A percentile compares a stretch with the other conserved stretches of the same genome.
Evolutionary conservation across 2,113 vertebrate species (phyloP).

Genomic region (Anarrhichthys ocellatus): DNA sequence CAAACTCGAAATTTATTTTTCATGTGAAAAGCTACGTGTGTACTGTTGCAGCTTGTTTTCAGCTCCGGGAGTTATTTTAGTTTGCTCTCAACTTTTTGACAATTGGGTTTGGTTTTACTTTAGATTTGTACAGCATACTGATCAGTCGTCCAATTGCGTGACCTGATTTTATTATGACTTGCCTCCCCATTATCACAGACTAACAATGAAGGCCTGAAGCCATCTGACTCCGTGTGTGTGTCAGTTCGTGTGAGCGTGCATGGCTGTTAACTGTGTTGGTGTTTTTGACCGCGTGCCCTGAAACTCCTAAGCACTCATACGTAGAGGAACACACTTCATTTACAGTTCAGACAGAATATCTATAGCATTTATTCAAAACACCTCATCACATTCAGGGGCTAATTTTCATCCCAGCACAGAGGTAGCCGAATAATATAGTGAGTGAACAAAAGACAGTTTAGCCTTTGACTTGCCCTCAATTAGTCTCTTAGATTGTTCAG

Average conservation of each 20-base stretch:
- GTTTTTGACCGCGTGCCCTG: conserved; percentile 1
- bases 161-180: not conserved
- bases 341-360: conserved; percentile 8
- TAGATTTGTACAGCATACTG: not conserved
- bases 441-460: conserved; percentile 69
- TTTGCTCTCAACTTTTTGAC: not conserved
- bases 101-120: conserved; percentile 7
- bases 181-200: not conserved
- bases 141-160: not conserved
- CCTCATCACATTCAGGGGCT: conserved; percentile 21
- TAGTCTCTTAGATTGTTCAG: conserved; percentile 62
- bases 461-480: conserved; percentile 73
- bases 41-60: conserved; percentile 4
- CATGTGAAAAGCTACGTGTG: not conserved
- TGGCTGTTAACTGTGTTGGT: conserved; percentile 5
- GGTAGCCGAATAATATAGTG: conserved; percentile 54
- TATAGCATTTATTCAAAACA: conserved; percentile 35
- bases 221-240: not conserved
- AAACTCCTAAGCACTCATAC: not conserved
- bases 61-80: not conserved
- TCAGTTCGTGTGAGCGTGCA: not conserved
- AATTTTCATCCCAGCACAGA: conserved; percentile 60
- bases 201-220: conserved; percentile 3
- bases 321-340: not conserved
- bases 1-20: not conserved